Evolutionary conservation across 1,140 invertebrate species (phyloP), one percentile per base, ranked within the genome.

Genomic region (Euura lappo): DNA sequence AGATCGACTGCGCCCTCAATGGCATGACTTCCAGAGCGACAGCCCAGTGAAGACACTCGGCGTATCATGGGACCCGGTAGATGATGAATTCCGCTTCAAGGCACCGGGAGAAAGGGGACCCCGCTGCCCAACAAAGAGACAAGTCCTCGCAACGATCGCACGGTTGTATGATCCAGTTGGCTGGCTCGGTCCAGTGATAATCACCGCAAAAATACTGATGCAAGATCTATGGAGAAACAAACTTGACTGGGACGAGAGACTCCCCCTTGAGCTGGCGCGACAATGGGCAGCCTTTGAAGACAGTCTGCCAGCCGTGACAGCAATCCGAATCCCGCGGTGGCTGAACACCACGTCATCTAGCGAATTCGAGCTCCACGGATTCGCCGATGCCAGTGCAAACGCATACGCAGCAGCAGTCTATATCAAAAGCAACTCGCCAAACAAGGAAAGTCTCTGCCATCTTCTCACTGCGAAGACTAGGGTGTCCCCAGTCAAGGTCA

Each of bases 81-180:
- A n/a, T n/a, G n/a, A n/a, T n/a, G n/a, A n/a, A n/a, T n/a, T n/a
- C n/a, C n/a, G n/a, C n/a, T n/a, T 74, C 2, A 6, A 5, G 13
- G 10, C 43, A 4, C 2, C 28, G 47, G 65, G 70, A 47, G 7
- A 42, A 11, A 6, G n/a, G n/a, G n/a, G n/a, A n/a, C n/a, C n/a
- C n/a, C n/a, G n/a, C n/a, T n/a, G n/a, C n/a, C n/a, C n/a, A n/a
- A 81, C 76, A 43, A 86, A 82, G 69, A 71, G 79, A 69, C 71
- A 70, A 6, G 69, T 85, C n/a, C 67, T 85, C 45, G 82, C 82
- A 3, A 51, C 74, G 45, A 79, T 85, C 8, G 80, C 83, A 1
- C 72, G 80, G 74, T 78, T 84, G 4, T 84, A 75, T 74, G 84
- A 85, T 75, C 79, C 78, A 44, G 44, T 81, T 10, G 85, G 85